These are phyloP conservation scores for Neostethus bicornis DNA, from an alignment of 2,797 vertebrate genomes.

Conservation along the genomic window DNA sequence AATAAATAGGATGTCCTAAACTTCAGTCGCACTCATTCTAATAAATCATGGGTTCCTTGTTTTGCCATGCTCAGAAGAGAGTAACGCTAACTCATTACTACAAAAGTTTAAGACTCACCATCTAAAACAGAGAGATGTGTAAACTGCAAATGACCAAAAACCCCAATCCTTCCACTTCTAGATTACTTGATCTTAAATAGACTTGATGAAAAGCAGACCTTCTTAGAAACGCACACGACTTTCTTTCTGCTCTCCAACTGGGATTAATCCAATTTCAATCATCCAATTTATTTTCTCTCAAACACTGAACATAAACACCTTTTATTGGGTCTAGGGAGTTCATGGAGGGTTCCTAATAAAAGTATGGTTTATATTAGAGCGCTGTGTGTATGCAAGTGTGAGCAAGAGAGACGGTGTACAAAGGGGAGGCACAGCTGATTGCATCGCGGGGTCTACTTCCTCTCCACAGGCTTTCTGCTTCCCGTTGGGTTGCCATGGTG, in stretches of 20 bases:
- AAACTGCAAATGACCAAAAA: slow-evolving; percentile 43
- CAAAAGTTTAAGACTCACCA: slow-evolving; percentile 2
- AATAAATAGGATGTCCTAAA: slow-evolving; percentile 5
- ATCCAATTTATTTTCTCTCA: slow-evolving; percentile 55
- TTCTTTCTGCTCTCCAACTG: slow-evolving; percentile 39
- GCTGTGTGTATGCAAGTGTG: slow-evolving; percentile 18
- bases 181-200: slow-evolving; percentile 36
- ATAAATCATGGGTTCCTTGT: no score
- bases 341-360: slow-evolving; percentile 61
- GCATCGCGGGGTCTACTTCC: slow-evolving; percentile 70
- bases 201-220: slow-evolving; percentile 42
- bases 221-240: slow-evolving; percentile 18
- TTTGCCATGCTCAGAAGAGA: slow-evolving; percentile 13
- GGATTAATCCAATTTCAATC: slow-evolving; percentile 63
- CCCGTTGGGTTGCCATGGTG: slow-evolving; percentile 84
- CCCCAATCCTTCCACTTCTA: slow-evolving; percentile 49
- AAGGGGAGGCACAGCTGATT: slow-evolving; percentile 50
- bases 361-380: slow-evolving; percentile 64
- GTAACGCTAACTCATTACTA: slow-evolving; percentile 2
- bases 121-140: slow-evolving; percentile 44
- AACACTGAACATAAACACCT: slow-evolving; percentile 71
- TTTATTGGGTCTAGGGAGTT: slow-evolving; percentile 66
- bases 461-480: slow-evolving; percentile 73
- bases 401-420: slow-evolving; percentile 28
- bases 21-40: no score